Base-by-base conservation (phyloP, 2,113 vertebrate genomes). In the Sylvia atricapilla region DNA sequence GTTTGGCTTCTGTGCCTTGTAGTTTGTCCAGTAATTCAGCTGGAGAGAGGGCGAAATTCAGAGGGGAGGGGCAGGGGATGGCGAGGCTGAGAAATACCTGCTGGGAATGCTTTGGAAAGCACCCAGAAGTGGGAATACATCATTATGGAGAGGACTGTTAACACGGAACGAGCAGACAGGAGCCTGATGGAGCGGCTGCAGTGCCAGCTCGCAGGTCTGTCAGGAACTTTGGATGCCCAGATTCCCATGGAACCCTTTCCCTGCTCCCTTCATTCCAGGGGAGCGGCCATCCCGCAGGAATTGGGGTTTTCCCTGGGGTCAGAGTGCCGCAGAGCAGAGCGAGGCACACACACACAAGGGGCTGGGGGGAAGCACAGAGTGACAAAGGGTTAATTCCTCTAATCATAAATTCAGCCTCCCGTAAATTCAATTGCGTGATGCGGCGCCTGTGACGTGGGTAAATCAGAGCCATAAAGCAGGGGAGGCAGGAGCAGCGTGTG, bases 401-500 rank as follows among this genome's bases (percentile, higher is more conserved):
- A 2, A 87, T 66, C 74, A 66, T 70, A 58, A 92, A 90, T 85
- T 60, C 93, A 83, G 86, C 86, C 72, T 93, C 67, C 88, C 3
- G 31, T 93, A 72, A 87, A 96, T 89, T 80, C 91, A 72, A 27
- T 52, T 44, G 43, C 0, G 1, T 7, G 31, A 30, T 70, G 79
- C 88, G 21, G 80, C 4, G 23, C 66, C 84, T 79, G 75, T 89
- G 95, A 95, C 41, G 49, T 58, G 81, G 58, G 90, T 87, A 90
- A 95, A 94, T 95, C 94, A 62, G 46, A 70, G 68, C 52, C 89
- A 39, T n/a, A 33, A 74, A 69, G 90, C 21, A 55, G 53, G 73
- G 62, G 27, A 86, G 76, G 90, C 69, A 73, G 64, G 33, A 58
- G 78, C 58, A 58, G 94, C 43, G 19, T 43, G 67, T 28, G 39